phyloP scores from a whole-genome alignment of 2,113 vertebrate species.

The Dromas ardeola region DNA sequence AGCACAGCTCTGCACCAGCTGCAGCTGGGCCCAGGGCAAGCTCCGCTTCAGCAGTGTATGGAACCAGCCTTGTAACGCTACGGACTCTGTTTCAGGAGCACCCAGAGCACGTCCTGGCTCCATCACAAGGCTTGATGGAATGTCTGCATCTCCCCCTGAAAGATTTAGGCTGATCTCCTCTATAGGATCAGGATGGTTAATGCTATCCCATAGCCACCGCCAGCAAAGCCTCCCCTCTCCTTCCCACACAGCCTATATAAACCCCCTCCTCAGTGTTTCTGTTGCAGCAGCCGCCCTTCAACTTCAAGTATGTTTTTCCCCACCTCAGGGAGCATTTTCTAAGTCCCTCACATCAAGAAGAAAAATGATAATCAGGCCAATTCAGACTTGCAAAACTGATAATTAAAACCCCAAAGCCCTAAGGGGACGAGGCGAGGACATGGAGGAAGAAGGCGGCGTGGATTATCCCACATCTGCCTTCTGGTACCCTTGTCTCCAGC shows the following conservation, averaged over 20 bases:
- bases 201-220: not conserved
- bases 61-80: rapidly evolving
- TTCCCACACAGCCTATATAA: rapidly evolving
- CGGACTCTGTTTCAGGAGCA: not conserved
- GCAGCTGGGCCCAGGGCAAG: not conserved
- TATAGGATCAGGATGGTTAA: not conserved
- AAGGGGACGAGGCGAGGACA: not conserved
- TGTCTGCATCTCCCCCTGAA: not conserved
- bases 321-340: not conserved
- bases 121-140: not conserved
- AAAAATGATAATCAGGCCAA: not conserved
- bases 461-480: not conserved
- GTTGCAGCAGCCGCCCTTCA: not conserved
- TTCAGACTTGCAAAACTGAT: not conserved
- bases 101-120: not conserved
- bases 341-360: not conserved
- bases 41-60: not conserved
- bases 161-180: not conserved
- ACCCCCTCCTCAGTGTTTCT: rapidly evolving
- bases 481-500: not conserved
- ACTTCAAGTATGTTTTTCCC: not conserved
- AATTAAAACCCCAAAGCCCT: not conserved
- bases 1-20: not conserved
- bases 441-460: rapidly evolving
- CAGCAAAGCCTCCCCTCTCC: not conserved